Evolutionary conservation across 2,888 invertebrate species (phyloP).

Genomic region (Acleris literana): DNA sequence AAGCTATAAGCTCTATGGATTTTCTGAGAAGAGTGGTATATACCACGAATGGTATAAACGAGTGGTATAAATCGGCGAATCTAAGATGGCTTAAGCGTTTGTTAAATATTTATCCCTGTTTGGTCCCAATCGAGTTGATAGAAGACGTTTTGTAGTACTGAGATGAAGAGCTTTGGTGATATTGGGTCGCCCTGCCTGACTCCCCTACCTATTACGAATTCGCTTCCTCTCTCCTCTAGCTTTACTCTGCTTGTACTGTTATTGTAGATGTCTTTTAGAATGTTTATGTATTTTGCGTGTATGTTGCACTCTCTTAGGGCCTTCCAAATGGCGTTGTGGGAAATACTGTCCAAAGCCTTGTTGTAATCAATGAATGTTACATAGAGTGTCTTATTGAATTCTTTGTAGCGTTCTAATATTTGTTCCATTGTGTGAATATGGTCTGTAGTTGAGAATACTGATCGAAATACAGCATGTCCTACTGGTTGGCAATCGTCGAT

Average conservation of each 20-base stretch:
- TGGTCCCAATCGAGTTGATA: no score
- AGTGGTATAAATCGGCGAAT: no score
- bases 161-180: neutral
- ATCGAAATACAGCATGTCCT: neutral
- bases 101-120: no score
- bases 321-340: neutral
- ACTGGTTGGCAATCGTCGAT: neutral
- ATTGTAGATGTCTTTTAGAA: no score
- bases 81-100: no score
- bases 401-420: neutral
- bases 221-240: neutral
- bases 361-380: neutral
- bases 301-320: neutral
- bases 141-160: neutral
- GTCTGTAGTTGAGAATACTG: neutral
- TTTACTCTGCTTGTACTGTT: neutral
- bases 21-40: no score
- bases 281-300: neutral
- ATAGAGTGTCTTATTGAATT: neutral
- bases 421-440: slow-evolving; percentile 2
- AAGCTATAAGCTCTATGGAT: no score
- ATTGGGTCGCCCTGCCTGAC: neutral
- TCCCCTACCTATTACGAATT: neutral
- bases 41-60: no score
- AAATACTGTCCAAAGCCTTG: slow-evolving; percentile 6